phyloP scores from a whole-genome alignment of 2,797 vertebrate genomes.

The Falco naumanni region DNA sequence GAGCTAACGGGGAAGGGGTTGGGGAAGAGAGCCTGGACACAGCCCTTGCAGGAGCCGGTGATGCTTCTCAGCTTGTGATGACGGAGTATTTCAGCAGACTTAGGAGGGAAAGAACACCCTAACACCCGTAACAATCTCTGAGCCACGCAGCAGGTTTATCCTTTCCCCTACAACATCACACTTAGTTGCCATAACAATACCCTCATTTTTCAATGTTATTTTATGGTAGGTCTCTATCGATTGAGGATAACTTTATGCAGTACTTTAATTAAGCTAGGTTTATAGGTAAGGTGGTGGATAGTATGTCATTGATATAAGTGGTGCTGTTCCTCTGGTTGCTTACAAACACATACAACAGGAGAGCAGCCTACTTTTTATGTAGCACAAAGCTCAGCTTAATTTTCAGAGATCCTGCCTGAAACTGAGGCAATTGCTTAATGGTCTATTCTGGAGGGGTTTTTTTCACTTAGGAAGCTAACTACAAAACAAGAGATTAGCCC shows the following conservation, averaged over 20 bases:
- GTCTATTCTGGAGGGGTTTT: not conserved
- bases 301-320: fast-evolving
- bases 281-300: not conserved
- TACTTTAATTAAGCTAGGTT: not conserved
- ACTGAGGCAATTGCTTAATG: not conserved
- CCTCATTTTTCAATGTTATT: not conserved
- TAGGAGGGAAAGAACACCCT: not conserved
- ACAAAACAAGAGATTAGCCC: not conserved
- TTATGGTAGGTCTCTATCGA: not conserved
- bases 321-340: not conserved
- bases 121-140: not conserved
- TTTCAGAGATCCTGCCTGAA: not conserved
- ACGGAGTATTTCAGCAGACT: not conserved
- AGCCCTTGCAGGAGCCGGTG: not conserved
- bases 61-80: not conserved
- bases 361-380: not conserved
- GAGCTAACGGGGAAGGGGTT: fast-evolving
- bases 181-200: not conserved
- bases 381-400: not conserved
- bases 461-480: not conserved
- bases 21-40: not conserved
- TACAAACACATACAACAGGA: not conserved
- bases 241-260: not conserved
- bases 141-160: not conserved
- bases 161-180: not conserved